phyloP scores from a whole-genome alignment of 2,888 invertebrate genomes.

The Coelogynopora nodosa region DNA sequence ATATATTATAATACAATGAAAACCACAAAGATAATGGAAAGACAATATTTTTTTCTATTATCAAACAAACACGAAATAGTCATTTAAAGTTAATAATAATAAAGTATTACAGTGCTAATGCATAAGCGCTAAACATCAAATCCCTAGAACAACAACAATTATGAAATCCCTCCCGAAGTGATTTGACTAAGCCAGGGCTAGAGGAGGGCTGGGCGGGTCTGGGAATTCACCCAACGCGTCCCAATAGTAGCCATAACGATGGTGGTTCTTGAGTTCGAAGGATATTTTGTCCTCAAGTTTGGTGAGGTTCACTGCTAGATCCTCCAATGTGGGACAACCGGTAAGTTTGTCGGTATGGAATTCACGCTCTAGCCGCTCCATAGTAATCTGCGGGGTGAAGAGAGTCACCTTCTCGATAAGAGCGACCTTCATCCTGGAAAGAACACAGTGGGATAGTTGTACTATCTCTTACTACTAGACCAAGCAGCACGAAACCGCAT shows the following conservation, averaged over 20 bases:
- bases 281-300: conserved; percentile 76
- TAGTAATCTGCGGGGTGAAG: conserved; percentile 70
- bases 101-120: not conserved
- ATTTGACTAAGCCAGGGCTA: not conserved
- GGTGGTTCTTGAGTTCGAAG: conserved; percentile 74
- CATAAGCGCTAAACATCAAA: not conserved
- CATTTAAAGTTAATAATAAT: not conserved
- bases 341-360: conserved; percentile 70
- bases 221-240: conserved; percentile 74
- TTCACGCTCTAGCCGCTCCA: conserved; percentile 80
- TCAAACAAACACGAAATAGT: not conserved
- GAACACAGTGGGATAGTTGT: conserved; percentile 14
- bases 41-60: not conserved
- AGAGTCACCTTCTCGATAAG: conserved; percentile 67
- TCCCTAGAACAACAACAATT: too few relatives aligned
- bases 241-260: conserved; percentile 71
- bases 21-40: not conserved
- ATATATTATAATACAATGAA: not conserved
- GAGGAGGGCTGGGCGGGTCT: conserved; percentile 55
- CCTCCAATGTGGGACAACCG: conserved; percentile 73
- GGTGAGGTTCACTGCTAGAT: conserved; percentile 76
- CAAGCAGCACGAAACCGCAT: too few relatives aligned
- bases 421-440: conserved; percentile 66
- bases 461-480: too few relatives aligned
- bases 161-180: too few relatives aligned